These are phyloP conservation scores for Apocheima hispidaria DNA, from an alignment of 2,888 invertebrate genomes.

Conservation along the genomic window DNA sequence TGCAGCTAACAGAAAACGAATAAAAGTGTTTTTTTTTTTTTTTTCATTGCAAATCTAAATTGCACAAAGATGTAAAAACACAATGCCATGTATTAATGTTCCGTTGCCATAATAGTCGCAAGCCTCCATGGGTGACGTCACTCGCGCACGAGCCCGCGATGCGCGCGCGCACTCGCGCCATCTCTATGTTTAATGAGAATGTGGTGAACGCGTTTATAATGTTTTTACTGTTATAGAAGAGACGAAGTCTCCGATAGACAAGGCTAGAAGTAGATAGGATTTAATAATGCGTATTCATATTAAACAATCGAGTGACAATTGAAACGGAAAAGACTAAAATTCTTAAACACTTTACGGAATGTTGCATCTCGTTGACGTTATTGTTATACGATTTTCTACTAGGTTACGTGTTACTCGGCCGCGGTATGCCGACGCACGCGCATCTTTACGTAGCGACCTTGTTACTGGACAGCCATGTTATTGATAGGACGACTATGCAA, in stretches of 20 bases:
- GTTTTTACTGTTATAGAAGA: conserved; percentile 78
- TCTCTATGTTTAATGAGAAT: conserved; percentile 51
- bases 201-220: conserved; percentile 71
- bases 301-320: conserved; percentile 81
- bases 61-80: conserved; percentile 29
- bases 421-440: conserved; percentile 47
- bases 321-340: conserved; percentile 85
- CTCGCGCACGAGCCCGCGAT: conserved; percentile 27
- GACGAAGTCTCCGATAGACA: conserved; percentile 82
- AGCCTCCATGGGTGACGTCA: conserved; percentile 39
- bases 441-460: conserved; percentile 57
- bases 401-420: conserved; percentile 63
- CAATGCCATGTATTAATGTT: conserved; percentile 31
- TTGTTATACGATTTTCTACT: conserved; percentile 76
- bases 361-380: conserved; percentile 81
- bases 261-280: conserved; percentile 84
- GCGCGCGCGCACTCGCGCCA: conserved; percentile 42
- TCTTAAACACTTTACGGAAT: conserved; percentile 81
- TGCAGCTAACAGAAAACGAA: conserved; percentile 51
- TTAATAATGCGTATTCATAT: conserved; percentile 76
- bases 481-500: conserved; percentile 46
- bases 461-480: conserved; percentile 53
- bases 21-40: conserved; percentile 44
- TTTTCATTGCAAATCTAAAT: conserved; percentile 5
- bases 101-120: conserved; percentile 46